Conservation (phyloP, 2,113 vertebrate genomes). For the Zosterops japonicus region DNA sequence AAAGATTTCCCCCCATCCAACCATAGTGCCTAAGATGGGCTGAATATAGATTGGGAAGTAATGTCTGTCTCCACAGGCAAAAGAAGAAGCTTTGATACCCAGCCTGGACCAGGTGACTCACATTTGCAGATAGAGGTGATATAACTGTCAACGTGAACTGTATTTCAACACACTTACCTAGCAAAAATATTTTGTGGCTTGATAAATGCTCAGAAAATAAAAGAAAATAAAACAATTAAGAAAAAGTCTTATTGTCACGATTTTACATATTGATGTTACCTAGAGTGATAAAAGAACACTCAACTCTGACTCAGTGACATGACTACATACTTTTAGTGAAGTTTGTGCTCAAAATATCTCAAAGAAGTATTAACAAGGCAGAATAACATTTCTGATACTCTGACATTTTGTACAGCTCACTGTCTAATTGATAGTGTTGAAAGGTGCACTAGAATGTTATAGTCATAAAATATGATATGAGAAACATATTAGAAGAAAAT, state of each 20-base stretch:
- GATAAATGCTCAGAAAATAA: not conserved
- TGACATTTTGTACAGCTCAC: not conserved
- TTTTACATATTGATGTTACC: not conserved
- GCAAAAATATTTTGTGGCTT: slow-evolving; percentile 16
- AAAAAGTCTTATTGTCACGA: not conserved
- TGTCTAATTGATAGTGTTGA: not conserved
- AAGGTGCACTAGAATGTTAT: not conserved
- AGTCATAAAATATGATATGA: not conserved
- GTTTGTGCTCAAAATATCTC: not conserved
- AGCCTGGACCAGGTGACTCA: not conserved
- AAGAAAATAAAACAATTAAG: not conserved
- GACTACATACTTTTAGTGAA: not conserved
- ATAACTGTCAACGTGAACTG: not conserved
- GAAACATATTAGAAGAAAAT: not conserved
- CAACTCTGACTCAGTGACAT: not conserved
- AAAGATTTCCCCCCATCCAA: not conserved
- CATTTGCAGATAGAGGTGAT: not conserved
- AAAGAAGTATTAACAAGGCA: not conserved
- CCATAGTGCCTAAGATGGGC: not conserved
- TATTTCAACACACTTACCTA: not conserved
- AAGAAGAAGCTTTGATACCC: not conserved
- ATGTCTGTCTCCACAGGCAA: not conserved
- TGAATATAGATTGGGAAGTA: not conserved
- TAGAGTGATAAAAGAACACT: not conserved
- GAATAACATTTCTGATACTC: not conserved